These are phyloP conservation scores for Oedothorax gibbosus DNA, from an alignment of 1,140 invertebrate genomes.

Conservation along the genomic window DNA sequence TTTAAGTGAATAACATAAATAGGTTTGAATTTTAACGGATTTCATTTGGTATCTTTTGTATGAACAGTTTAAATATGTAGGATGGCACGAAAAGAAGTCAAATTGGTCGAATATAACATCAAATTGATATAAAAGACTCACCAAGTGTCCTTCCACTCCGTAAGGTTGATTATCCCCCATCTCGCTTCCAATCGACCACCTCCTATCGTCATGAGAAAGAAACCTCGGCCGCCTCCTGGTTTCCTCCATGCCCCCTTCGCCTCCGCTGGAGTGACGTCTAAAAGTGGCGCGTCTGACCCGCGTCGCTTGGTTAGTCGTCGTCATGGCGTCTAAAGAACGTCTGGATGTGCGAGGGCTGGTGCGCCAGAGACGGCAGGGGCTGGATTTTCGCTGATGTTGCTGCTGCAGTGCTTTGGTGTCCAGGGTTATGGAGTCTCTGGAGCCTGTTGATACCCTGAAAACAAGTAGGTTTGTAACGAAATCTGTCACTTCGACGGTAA, in stretches of 20 bases:
- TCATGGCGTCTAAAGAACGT: constrained; percentile 26
- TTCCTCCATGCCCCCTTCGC: constrained; percentile 51
- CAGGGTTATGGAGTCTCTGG: constrained; percentile 60
- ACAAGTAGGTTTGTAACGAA: neutral
- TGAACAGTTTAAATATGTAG: too few species aligned
- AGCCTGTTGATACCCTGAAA: constrained; percentile 50
- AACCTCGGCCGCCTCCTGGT: constrained; percentile 5
- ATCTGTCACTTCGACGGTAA: too few species aligned
- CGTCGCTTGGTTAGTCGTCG: constrained; percentile 23
- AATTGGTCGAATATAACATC: too few species aligned
- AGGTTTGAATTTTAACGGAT: too few species aligned
- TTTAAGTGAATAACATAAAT: too few species aligned
- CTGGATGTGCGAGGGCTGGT: constrained; percentile 18
- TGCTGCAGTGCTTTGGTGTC: constrained; percentile 39
- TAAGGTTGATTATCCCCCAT: constrained; percentile 19
- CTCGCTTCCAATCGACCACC: constrained; percentile 56
- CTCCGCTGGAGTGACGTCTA: constrained; percentile 69
- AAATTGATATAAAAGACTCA: constrained; percentile 3
- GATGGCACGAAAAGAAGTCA: too few species aligned
- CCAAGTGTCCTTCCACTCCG: constrained; percentile 30
- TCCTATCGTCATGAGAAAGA: constrained; percentile 33
- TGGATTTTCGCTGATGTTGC: constrained; percentile 25
- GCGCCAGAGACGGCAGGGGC: constrained; percentile 39
- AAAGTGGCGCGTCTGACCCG: constrained; percentile 58
- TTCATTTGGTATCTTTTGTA: too few species aligned